Base-by-base conservation (phyloP, 2,797 vertebrate species). In the Acrocephalus scirpaceus region DNA sequence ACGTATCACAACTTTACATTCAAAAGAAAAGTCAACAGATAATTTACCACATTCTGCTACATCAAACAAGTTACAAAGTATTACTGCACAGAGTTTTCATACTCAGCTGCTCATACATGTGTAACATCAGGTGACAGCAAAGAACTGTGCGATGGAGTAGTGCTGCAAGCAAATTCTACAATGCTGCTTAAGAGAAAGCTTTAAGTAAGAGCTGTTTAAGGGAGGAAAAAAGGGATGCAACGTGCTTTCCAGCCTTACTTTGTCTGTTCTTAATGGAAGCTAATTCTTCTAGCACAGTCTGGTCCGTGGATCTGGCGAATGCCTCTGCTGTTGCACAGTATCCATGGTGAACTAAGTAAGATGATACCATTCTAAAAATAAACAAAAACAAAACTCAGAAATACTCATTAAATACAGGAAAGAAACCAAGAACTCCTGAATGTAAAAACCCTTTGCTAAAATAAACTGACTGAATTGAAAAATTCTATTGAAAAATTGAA, bases 251-350 rank as follows among this genome's bases (percentile, higher is more conserved):
- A 93, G 95, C 92, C 98, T 98, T 98, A 98, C 98, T 98, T 98
- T 98, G 98, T 98, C 98, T 98, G 84, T 98, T 98, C 97, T 98
- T 98, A 98, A 98, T 98, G 96, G 98, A 98, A 95, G 98, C 98
- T 97, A 98, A 96, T 97, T 98, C 98, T 97, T 98, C 98, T 97
- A 98, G 97, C 91, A 98, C 98, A 73, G 98, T 98, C 98, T 98
- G 98, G 97, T 98, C 98, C 93, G 98, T 98, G 86, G 98, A 98
- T 97, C 98, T 98, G 96, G 98, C 98, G 97, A 98, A 98, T 95
- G 98, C 98, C 97, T 98, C 98, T 92, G 98, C 98, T 96, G 98
- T 98, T 93, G 98, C 98, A 98, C 98, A 98, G 97, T 98, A 98
- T 92, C 98, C 98, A 96, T 98, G 98, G 96, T 98, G 98, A 95